Base-by-base conservation (phyloP, 1,140 invertebrate genomes). In the Lycorma delicatula region DNA sequence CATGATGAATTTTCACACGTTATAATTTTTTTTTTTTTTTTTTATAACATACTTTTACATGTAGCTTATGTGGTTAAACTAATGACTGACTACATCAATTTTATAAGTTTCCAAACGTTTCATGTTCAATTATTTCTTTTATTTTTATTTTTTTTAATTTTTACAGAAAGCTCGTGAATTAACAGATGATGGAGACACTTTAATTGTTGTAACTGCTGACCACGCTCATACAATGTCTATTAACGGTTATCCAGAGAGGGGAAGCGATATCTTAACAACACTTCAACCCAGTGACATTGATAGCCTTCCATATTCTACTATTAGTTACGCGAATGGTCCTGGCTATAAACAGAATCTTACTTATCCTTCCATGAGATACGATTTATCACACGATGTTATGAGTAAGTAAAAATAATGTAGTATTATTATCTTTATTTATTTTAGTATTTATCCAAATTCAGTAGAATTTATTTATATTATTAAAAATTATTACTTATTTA, bases 201-300 rank as follows among this genome's bases (percentile, higher is more conserved):
- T 57, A 20, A 38, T 85, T 26, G 74, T 85, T 7, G 82, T 85
- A 7, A 85, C 79, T 6, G 75, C 82, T 7, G 84, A 86, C 68
- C 84, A 85, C 63, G 75, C 79, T 0, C 84, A 86, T 63, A 80
- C 79, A 0, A 78, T 86, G 73, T 76, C 74, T 1, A 72, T 81
- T 23, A 77, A 77, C 29, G 85, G 84, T 1, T 87, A 89, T 64
- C 79, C 86, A 0, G 75, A 75, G 3, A 72, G 86, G 62, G 86
- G 85, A 28, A 83, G 81, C 63, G 75, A 84, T 63, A 85, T 90
- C 65, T n/a, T 64, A 59, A 26, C 48, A 27, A 0, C 50, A n/a
- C 59, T 51, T 4, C 13, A 51, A 28, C 2, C 6, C 3, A 26
- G 23, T 31, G 1, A 13, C 18, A 31, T 7, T 9, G 76, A 79